A percentile compares a stretch with the other conserved stretches of the same genome.
Evolutionary conservation across 2,888 invertebrate species (phyloP).

Genomic region (Cerastis rubricosa): DNA sequence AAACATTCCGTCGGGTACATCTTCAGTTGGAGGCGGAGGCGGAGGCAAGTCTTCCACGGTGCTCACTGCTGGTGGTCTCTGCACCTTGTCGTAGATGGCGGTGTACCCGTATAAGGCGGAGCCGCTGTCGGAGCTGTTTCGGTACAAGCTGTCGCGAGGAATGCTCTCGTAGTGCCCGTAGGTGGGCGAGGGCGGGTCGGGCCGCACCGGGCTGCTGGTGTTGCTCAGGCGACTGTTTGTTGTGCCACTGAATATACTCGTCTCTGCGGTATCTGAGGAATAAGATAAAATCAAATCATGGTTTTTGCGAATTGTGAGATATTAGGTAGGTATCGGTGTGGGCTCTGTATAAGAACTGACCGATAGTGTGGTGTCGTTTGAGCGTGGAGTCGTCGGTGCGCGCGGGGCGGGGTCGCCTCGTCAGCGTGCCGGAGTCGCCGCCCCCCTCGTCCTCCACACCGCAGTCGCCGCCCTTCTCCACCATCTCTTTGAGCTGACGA

Average conservation of each 20-base stretch:
- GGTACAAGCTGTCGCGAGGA: constrained; percentile 76
- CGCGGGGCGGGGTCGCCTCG: constrained; percentile 88
- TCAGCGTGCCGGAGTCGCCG: constrained; percentile 90
- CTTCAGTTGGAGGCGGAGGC: constrained; percentile 93
- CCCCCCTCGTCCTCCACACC: constrained; percentile 81
- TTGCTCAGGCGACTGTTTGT: constrained; percentile 70
- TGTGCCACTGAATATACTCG: constrained; percentile 72
- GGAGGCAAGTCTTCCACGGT: constrained; percentile 89
- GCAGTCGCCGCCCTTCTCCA: constrained; percentile 91
- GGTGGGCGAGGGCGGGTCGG: constrained; percentile 76
- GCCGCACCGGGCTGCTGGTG: constrained; percentile 74
- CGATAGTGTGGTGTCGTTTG: constrained; percentile 81
- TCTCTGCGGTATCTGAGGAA: constrained; percentile 76
- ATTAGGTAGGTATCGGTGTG: background rate
- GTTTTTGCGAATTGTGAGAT: background rate
- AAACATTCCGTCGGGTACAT: constrained; percentile 90
- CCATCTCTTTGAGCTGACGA: constrained; percentile 96
- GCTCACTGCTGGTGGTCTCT: constrained; percentile 74
- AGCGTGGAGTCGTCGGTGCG: constrained; percentile 84
- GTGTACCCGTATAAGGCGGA: constrained; percentile 86
- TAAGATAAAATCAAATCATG: constrained; percentile 3
- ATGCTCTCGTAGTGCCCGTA: constrained; percentile 83
- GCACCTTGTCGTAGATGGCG: constrained; percentile 87
- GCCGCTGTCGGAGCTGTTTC: constrained; percentile 79
- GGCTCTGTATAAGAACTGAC: constrained; percentile 67